Evolutionary conservation across 2,797 vertebrate genomes (phyloP).

Genomic region (Vultur gryphus): DNA sequence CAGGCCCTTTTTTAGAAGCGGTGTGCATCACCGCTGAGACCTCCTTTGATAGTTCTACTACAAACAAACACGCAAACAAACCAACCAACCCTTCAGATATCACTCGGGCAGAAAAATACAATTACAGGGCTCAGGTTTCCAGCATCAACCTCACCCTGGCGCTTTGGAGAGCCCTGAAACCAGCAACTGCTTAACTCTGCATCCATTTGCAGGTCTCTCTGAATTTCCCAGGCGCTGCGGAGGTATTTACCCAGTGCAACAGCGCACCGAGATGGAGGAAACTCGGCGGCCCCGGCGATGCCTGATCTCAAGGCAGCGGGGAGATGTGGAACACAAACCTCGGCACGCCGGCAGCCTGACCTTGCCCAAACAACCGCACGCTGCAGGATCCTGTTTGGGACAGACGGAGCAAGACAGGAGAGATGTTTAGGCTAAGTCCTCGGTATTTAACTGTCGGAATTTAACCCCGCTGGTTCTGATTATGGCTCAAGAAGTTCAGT

Average conservation of each 20-base stretch:
- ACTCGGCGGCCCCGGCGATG: rapidly evolving
- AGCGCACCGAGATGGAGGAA: neutral
- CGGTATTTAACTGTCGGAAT: neutral
- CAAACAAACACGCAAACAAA: constrained; percentile 33
- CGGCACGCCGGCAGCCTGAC: neutral
- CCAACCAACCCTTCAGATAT: constrained; percentile 17
- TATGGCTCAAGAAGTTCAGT: constrained; percentile 46
- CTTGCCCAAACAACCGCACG: neutral
- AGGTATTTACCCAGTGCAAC: neutral
- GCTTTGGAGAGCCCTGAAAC: neutral
- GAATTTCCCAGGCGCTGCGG: neutral
- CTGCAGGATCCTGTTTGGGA: constrained; percentile 39
- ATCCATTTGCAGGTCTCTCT: neutral
- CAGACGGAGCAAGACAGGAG: neutral
- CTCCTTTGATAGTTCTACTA: constrained; percentile 49
- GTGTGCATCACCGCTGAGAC: neutral
- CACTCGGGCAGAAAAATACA: neutral
- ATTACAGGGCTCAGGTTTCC: constrained; percentile 39
- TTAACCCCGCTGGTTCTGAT: constrained; percentile 50
- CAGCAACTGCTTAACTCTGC: neutral
- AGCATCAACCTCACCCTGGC: neutral
- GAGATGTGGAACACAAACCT: neutral
- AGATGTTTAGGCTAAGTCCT: constrained; percentile 57
- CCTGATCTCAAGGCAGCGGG: neutral
- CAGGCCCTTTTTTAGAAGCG: constrained; percentile 32